phyloP scores from a whole-genome alignment of 2,113 vertebrate genomes.

The Nannobrachium achirus region DNA sequence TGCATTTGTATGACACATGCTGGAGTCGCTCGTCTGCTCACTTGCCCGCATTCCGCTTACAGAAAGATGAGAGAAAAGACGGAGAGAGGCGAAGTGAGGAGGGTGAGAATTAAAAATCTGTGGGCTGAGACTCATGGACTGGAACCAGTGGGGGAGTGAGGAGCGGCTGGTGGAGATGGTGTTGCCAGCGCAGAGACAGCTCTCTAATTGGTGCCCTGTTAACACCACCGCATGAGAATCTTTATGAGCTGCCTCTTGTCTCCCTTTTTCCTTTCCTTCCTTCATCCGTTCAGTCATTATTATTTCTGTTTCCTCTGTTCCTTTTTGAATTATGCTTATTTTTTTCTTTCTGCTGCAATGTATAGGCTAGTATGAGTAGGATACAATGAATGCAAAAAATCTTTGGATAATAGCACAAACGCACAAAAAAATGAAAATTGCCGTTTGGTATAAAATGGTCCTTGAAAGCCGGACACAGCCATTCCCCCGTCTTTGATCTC shows the following conservation, averaged over 20 bases:
- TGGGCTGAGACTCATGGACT: conserved; percentile 43
- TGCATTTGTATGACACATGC: conserved; percentile 33
- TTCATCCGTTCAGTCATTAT: not conserved
- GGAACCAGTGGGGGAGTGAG: conserved; percentile 54
- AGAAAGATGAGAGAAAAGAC: not conserved
- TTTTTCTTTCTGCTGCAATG: not conserved
- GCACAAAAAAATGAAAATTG: too few species aligned
- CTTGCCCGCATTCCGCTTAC: not conserved
- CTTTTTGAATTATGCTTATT: conserved; percentile 39
- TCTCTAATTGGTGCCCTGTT: conserved; percentile 68
- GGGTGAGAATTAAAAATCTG: conserved; percentile 24
- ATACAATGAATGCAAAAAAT: not conserved
- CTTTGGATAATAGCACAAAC: conserved; percentile 4
- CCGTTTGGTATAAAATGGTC: not conserved
- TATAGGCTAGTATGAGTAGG: conserved; percentile 10
- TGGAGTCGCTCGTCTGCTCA: conserved; percentile 19
- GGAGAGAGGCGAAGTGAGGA: conserved; percentile 22
- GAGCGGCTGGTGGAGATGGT: conserved; percentile 51
- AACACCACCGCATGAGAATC: conserved; percentile 49
- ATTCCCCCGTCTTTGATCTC: not conserved
- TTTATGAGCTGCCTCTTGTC: conserved; percentile 37
- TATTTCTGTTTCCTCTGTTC: not conserved
- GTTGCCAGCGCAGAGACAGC: conserved; percentile 43
- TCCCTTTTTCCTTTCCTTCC: not conserved
- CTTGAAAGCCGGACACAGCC: not conserved